Base-by-base conservation (phyloP, 2,113 vertebrate species). In the Perca flavescens region DNA sequence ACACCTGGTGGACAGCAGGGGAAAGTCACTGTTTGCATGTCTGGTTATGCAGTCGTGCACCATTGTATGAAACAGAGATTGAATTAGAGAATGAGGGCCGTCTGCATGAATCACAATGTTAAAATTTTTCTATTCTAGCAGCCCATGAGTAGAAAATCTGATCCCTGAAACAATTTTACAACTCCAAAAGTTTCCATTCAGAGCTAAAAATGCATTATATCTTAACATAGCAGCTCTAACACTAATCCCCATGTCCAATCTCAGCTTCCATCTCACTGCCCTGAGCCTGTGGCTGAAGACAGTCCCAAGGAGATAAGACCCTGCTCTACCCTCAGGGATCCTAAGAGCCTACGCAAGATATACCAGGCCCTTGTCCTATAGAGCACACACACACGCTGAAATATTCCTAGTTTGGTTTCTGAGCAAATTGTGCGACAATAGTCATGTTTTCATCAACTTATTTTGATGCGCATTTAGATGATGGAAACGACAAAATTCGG, bases 301-400 rank as follows among this genome's bases (percentile, higher is more conserved):
- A 61, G 74, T 82, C 78, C 47, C 5, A 60, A 58, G 71, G 71
- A 86, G 90, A 86, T 87, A 87, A 91, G 73, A 79, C 69, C 43
- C 6, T 34, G 54, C 61, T 83, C 54, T 64, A 28, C 58, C 80
- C 61, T 79, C 12, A 50, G 62, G 79, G 62, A 85, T 74, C 80
- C 77, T 21, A 15, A 60, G 25, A 62, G 12, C 68, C 25, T 43
- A 36, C 49, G 64, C 49, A 76, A 58, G 67, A 68, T 52, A 78
- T 6, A 81, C 57, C 49, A 58, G 53, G 73, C 52, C 22, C 22
- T 76, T 14, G 2, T 9, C 68, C 78, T 60, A 25, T 1, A 61
- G 69, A 21, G 14, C 46, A 56, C 43, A 78, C 58, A 11, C n/a
- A 25, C 11, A 47, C 8, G 56, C 5, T 28, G 16, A 28, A 17